A percentile compares a stretch with the other conserved stretches of the same genome.
These are phyloP conservation scores for Drosophila setosimentum DNA, from an alignment of 2,888 invertebrate species.

Conservation along the genomic window DNA sequence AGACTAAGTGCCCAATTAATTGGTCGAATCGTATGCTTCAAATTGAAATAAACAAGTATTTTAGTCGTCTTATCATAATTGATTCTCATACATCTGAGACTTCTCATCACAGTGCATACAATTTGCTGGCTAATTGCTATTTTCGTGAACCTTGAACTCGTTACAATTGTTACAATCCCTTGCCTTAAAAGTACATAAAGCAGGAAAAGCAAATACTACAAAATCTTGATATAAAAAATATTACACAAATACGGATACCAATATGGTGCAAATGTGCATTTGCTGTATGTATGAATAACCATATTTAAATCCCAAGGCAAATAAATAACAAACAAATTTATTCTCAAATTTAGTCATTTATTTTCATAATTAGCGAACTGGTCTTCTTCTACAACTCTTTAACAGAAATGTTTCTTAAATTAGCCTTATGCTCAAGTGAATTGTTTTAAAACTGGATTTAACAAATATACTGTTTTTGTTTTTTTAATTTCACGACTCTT, in stretches of 20 bases:
- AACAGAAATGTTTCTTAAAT: background rate
- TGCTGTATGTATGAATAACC: too few relatives aligned
- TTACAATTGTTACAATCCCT: slow-evolving; percentile 7
- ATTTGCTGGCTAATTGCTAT: slow-evolving; percentile 6
- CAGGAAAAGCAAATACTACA: slow-evolving; percentile 14
- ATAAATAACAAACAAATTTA: slow-evolving; percentile 27
- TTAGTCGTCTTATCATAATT: slow-evolving; percentile 17
- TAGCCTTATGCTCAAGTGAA: background rate
- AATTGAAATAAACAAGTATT: slow-evolving; percentile 28
- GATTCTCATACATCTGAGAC: slow-evolving; percentile 13
- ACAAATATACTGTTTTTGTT: too few relatives aligned
- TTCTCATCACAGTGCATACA: background rate
- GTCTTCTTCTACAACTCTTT: background rate
- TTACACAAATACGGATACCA: background rate
- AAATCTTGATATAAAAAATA: slow-evolving; percentile 15
- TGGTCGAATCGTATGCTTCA: slow-evolving; percentile 25
- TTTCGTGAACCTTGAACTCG: slow-evolving; percentile 4
- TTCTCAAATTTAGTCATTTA: slow-evolving; percentile 3
- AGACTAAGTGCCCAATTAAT: slow-evolving; percentile 44
- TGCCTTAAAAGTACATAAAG: slow-evolving; percentile 30
- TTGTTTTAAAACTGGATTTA: background rate
- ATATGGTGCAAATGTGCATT: slow-evolving; percentile 3
- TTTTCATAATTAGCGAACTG: background rate
- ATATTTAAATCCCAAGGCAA: background rate
- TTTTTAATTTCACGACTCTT: too few relatives aligned